These are phyloP conservation scores for Leucosticte australis DNA, from an alignment of 2,113 vertebrate species.

Conservation along the genomic window DNA sequence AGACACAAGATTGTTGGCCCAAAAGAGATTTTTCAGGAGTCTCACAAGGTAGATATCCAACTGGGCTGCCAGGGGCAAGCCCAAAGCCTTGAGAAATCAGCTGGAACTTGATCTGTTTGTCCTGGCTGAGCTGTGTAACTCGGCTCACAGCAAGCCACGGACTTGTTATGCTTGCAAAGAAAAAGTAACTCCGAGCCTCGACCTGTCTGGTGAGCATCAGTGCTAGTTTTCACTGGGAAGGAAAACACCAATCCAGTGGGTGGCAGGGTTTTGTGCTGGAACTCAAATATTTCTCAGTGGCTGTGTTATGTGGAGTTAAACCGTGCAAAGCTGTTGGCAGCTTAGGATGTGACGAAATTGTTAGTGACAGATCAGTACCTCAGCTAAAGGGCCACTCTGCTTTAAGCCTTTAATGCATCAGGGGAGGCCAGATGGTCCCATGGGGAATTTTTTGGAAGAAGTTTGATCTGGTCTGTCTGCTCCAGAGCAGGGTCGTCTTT, in stretches of 20 bases:
- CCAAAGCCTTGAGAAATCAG: not conserved
- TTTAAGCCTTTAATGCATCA: not conserved
- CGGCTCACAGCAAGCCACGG: not conserved
- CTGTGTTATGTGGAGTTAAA: not conserved
- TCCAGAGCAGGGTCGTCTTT: not conserved
- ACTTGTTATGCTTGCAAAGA: conserved; percentile 33
- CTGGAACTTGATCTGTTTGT: conserved; percentile 61
- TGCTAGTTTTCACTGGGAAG: conserved; percentile 15
- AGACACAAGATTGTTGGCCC: not conserved
- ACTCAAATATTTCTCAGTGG: not conserved
- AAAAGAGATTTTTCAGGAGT: not conserved
- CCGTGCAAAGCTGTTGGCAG: not conserved
- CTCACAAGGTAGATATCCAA: not conserved
- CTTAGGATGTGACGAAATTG: not conserved
- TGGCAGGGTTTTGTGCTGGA: not conserved
- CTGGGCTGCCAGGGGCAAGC: conserved; percentile 5
- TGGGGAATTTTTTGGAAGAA: not conserved
- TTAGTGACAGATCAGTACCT: not conserved
- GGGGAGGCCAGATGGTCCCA: not conserved
- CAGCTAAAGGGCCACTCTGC: not conserved
- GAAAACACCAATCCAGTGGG: not conserved
- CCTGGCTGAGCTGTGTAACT: not conserved
- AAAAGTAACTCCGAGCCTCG: not conserved
- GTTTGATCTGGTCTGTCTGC: not conserved
- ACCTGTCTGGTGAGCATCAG: conserved; percentile 40